Conservation (phyloP, 2,888 invertebrate species). For the Sinotaia quadrata region DNA sequence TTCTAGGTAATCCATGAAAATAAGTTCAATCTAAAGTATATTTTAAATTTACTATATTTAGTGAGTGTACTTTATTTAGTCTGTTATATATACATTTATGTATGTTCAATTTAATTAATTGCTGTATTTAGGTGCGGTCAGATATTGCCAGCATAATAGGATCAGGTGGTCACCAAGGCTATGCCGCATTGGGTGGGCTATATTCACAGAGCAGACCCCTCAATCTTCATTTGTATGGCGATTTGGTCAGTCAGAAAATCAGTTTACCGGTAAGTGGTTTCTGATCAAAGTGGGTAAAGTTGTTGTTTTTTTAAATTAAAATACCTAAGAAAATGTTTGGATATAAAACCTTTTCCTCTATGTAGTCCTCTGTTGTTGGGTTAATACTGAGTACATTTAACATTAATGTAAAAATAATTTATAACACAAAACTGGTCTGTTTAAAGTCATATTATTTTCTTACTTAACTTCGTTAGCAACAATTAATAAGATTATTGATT, state of each 20-base stretch:
- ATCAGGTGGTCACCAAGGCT: conserved; percentile 71
- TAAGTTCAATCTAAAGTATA: neutral
- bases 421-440: too few relatives aligned
- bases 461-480: too few relatives aligned
- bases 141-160: conserved; percentile 62
- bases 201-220: conserved; percentile 70
- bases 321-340: neutral
- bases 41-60: too few relatives aligned
- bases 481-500: too few relatives aligned
- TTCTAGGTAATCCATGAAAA: too few relatives aligned
- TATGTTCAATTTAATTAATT: neutral
- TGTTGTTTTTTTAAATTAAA: neutral
- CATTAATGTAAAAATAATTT: too few relatives aligned
- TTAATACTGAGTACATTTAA: too few relatives aligned
- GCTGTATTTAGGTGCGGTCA: conserved; percentile 54
- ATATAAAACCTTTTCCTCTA: too few relatives aligned
- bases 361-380: too few relatives aligned
- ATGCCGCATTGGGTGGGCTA: conserved; percentile 69
- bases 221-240: conserved; percentile 53
- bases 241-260: conserved; percentile 26
- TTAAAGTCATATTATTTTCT: too few relatives aligned
- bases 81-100: too few relatives aligned
- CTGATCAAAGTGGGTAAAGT: neutral
- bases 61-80: too few relatives aligned
- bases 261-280: conserved; percentile 29